Base-by-base conservation (phyloP, 2,113 vertebrate species). In the Bubo scandiacus region DNA sequence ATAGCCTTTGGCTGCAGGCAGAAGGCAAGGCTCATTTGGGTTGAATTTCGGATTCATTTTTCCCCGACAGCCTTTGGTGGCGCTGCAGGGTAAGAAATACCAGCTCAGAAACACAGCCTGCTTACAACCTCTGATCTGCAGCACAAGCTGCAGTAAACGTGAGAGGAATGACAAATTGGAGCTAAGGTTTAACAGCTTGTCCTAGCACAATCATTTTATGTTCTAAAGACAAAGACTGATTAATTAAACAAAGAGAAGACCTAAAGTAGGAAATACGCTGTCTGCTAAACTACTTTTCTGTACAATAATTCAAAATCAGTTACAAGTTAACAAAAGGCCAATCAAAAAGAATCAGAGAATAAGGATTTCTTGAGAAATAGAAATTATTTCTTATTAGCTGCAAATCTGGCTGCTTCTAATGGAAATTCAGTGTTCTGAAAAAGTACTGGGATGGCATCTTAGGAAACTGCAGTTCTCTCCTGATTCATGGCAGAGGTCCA, bases 71-170 rank as follows among this genome's bases (percentile, higher is more conserved):
- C 96, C 97, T 96, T 92, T 94, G 91, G 95, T 74, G 96, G 96
- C 66, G 63, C 97, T 98, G 90, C 85, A 97, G 96, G 91, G 94
- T 90, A 98, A 98, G 91, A 90, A 97, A 95, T 94, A 59, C 17
- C 49, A 58, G 36, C 14, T 47, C 25, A 15, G 43, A 45, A 45
- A 45, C 6, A 71, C 6, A 71, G 63, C 26, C 45, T 1, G 4
- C 19, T 93, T 47, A 62, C 4, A 45, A 32, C 32, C 71, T 70
- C 72, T 89, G 62, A 40, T 83, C 63, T 82, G 77, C 92, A 59
- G 47, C 71, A 82, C 52, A 91, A 87, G n/a, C 83, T 75, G 87
- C 82, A 65, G 75, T 77, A 91, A 81, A 89, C 87, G 67, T 40
- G 57, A 96, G 38, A 70, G 12, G 89, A 96, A 95, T 91, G 92